Evolutionary conservation across 1,140 invertebrate species (phyloP).

Genomic region (Hycleus cichorii): DNA sequence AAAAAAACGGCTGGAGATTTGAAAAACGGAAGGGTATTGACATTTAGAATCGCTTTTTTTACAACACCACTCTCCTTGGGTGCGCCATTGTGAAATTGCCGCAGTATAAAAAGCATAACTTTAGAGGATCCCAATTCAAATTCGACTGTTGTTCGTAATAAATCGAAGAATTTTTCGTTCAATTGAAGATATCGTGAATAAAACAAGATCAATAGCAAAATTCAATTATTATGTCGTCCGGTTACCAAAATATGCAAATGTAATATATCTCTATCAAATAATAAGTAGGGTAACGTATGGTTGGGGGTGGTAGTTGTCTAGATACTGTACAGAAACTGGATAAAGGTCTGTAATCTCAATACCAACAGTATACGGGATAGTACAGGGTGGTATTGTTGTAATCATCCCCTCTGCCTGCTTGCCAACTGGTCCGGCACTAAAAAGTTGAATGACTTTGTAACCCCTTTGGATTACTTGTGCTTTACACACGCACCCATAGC

Average conservation of each 20-base stretch:
- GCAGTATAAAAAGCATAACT: background rate
- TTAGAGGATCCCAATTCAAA: background rate
- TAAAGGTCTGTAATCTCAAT: conserved; percentile 26
- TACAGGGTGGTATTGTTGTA: conserved; percentile 21
- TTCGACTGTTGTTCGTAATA: background rate
- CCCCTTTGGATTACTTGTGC: conserved; percentile 11
- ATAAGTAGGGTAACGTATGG: conserved; percentile 30
- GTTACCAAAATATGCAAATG: conserved; percentile 22
- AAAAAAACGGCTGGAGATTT: too few relatives aligned
- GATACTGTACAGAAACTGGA: conserved; percentile 1
- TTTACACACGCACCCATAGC: conserved; percentile 9
- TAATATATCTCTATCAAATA: conserved; percentile 32
- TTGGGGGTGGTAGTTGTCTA: conserved; percentile 20
- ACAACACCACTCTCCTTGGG: background rate
- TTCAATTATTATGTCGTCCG: background rate
- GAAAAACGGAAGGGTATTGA: background rate
- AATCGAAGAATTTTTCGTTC: background rate
- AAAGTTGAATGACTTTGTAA: conserved; percentile 35
- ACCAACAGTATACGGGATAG: conserved; percentile 10
- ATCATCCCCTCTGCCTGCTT: conserved; percentile 20
- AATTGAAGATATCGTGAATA: background rate
- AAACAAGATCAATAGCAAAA: too few relatives aligned
- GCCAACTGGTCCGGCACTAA: conserved; percentile 34
- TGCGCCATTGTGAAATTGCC: too few relatives aligned
- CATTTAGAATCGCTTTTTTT: conserved; percentile 7